These are phyloP conservation scores for Ernsta delagoae DNA, from an alignment of 2,888 invertebrate species.

Conservation along the genomic window DNA sequence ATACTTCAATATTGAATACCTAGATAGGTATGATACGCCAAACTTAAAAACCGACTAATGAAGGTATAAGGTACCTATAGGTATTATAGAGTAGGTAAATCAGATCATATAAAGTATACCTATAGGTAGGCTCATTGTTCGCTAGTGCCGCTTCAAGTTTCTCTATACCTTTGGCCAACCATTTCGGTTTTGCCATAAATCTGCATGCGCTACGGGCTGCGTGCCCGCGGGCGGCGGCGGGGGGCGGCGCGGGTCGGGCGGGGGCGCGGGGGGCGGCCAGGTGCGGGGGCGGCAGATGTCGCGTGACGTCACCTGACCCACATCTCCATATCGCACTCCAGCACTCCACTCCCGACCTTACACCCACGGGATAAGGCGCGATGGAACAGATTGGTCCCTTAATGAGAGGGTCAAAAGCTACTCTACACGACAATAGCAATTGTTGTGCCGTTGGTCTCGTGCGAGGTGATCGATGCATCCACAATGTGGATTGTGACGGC, in stretches of 20 bases:
- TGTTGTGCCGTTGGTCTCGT: conserved; percentile 15
- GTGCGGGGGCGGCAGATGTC: conserved; percentile 80
- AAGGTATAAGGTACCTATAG: no score
- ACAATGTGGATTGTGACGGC: conserved; percentile 1
- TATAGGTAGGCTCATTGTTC: conserved; percentile 17
- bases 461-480: conserved; percentile 37
- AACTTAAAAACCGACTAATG: no score
- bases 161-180: conserved; percentile 29
- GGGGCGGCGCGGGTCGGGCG: conserved; percentile 27
- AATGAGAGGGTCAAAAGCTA: conserved; percentile 40
- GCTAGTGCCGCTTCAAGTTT: conserved; percentile 29
- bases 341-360: conserved; percentile 31
- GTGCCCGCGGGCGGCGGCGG: conserved; percentile 37
- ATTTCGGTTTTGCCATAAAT: conserved; percentile 58
- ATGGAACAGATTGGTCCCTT: conserved; percentile 14
- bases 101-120: no score
- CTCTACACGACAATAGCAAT: conserved; percentile 15
- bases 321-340: conserved; percentile 43
- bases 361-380: conserved; percentile 26
- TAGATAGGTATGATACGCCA: no score
- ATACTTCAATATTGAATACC: no score
- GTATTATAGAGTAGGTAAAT: no score
- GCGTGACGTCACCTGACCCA: conserved; percentile 62
- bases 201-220: conserved; percentile 60
- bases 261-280: conserved; percentile 51